Conservation (phyloP, 2,888 invertebrate genomes). For the Dasypogon diadema region DNA sequence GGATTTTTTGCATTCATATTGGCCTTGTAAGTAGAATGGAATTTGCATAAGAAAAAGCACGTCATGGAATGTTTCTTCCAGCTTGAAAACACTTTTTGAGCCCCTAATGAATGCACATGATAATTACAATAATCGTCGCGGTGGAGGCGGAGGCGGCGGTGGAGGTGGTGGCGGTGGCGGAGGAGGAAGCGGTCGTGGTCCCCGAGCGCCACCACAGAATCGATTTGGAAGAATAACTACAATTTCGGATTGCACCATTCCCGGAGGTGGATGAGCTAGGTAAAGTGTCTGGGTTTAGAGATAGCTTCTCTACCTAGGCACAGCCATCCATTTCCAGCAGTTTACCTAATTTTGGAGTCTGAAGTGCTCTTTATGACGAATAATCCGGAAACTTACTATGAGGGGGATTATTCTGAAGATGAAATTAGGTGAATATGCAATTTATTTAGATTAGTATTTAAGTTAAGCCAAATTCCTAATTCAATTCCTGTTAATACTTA, state of each 20-base stretch:
- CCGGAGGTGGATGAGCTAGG: constrained; percentile 52
- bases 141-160: constrained; percentile 23
- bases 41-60: not conserved
- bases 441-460: not conserved
- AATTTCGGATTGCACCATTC: constrained; percentile 48
- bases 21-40: constrained; percentile 48
- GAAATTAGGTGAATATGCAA: not conserved
- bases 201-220: constrained; percentile 8
- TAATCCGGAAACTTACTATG: constrained; percentile 37
- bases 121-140: not conserved
- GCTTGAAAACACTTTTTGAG: constrained; percentile 40
- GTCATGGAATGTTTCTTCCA: not conserved
- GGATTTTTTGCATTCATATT: constrained; percentile 23
- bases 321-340: not conserved
- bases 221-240: constrained; percentile 51
- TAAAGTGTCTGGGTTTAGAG: constrained; percentile 42
- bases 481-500: not conserved
- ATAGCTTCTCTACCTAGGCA: constrained; percentile 7
- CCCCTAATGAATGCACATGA: constrained; percentile 1
- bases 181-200: constrained; percentile 15
- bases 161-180: constrained; percentile 28
- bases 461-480: not conserved
- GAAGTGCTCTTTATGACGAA: constrained; percentile 43
- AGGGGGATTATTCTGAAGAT: constrained; percentile 41
- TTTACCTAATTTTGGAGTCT: constrained; percentile 10